Base-by-base conservation (phyloP, 2,797 vertebrate species). In the Pampus argenteus region DNA sequence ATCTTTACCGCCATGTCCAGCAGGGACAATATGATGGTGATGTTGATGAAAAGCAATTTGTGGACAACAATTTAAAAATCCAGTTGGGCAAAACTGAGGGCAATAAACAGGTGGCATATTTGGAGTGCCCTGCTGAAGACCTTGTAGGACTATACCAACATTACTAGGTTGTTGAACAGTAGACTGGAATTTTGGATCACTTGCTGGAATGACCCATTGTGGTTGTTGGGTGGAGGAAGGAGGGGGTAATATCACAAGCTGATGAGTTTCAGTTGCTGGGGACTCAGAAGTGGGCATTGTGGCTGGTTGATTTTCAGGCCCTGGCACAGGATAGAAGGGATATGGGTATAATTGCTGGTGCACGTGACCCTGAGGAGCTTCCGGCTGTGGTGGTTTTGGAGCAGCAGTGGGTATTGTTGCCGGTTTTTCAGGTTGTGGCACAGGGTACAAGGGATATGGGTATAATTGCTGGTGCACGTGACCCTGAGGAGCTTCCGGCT, bases 11-110 rank as follows among this genome's bases (percentile, higher is more conserved):
- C 69, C 55, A 60, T 0, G n/a, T 50, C 52, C 48, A 65, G 45
- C 8, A 31, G 87, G 84, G 50, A 83, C 8, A 78, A 89, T 45
- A 61, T 90, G 82, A 64, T 92, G 86, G 28, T 84, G 29, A 78
- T 93, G 91, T 9, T 94, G 91, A 79, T 94, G 91, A 55, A 91
- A 92, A 29, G 83, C 64, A 23, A 93, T 52, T 72, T 91, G 89
- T 36, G 80, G 75, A 68, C 93, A 94, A 48, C 92, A 94, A n/a
- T 82, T 72, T 3, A 50, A 56, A 56, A 85, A 28, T 22, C 78
- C 89, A 66, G 76, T 18, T 34, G 67, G 54, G 52, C 87, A 92
- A 71, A 47, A 38, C 14, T 78, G 59, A 22, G 84, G 66, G 47
- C 86, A 93, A 44, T 67, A 40, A 5, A 72, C n/a, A 42, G 58